Evolutionary conservation across 2,888 invertebrate genomes (phyloP).

Genomic region (Stramonita haemastoma): DNA sequence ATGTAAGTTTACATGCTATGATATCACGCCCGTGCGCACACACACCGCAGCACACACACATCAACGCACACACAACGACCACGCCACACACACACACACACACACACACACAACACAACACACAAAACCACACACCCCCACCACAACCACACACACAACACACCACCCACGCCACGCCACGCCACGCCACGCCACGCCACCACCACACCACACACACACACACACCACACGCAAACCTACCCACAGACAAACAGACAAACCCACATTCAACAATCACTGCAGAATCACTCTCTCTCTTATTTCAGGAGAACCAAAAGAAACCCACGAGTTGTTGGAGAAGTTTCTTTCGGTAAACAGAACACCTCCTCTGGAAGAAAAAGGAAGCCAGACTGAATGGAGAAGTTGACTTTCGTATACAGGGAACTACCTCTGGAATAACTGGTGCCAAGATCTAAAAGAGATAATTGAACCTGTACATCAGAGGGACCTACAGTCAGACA

Average conservation of each 20-base stretch:
- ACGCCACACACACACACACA: neutral
- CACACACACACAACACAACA: neutral
- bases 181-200: neutral
- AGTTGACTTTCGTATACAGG: slow-evolving; percentile 95
- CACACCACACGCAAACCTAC: too few species aligned
- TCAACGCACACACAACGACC: neutral
- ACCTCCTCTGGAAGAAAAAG: slow-evolving; percentile 93
- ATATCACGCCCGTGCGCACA: neutral
- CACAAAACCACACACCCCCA: neutral
- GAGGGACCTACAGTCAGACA: too few species aligned
- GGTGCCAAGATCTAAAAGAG: slow-evolving; percentile 48
- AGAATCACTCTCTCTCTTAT: slow-evolving; percentile 42
- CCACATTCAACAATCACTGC: too few species aligned
- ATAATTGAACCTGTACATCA: too few species aligned
- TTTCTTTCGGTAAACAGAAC: slow-evolving; percentile 94
- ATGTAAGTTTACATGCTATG: too few species aligned
- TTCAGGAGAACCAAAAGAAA: slow-evolving; percentile 91
- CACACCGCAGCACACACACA: neutral
- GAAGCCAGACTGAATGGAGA: too few species aligned
- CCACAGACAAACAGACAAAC: neutral
- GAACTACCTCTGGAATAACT: slow-evolving; percentile 92
- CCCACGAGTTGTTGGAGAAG: slow-evolving; percentile 87
- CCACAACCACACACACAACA: neutral
- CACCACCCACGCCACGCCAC: neutral
- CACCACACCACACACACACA: neutral